Conservation (phyloP, 2,797 vertebrate genomes). For the Microctenopoma steveboyesi region DNA sequence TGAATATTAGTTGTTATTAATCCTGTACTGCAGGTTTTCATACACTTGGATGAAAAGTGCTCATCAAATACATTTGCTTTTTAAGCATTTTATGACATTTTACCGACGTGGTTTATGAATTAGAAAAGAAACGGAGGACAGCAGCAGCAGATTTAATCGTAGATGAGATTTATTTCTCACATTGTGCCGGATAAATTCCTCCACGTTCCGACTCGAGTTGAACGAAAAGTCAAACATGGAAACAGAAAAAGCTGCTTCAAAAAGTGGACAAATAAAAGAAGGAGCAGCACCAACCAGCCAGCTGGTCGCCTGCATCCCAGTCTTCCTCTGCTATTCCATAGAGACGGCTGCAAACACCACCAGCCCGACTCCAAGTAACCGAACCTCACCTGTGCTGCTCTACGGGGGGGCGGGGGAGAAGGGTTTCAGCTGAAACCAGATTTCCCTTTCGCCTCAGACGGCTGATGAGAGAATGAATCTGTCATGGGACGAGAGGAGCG, state of each 20-base stretch:
- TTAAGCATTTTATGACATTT: background rate
- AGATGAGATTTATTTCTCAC: background rate
- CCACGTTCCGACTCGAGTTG: background rate
- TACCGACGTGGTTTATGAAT: too few relatives aligned
- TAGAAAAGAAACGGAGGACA: too few relatives aligned
- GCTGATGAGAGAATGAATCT: background rate
- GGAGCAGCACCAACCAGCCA: constrained; percentile 64
- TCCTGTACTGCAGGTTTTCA: too few relatives aligned
- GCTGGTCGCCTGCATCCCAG: constrained; percentile 51
- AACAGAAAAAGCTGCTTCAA: constrained; percentile 9
- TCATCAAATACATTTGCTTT: too few relatives aligned
- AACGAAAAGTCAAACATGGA: constrained; percentile 2
- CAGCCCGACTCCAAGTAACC: constrained; percentile 12
- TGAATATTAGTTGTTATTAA: background rate
- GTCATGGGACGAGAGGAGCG: background rate
- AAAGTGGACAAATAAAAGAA: background rate
- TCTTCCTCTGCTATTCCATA: too few relatives aligned
- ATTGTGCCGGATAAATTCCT: background rate
- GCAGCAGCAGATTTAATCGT: too few relatives aligned
- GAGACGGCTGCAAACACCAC: constrained; percentile 29
- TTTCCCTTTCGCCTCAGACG: background rate
- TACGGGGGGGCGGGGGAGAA: constrained; percentile 59
- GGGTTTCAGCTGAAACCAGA: background rate
- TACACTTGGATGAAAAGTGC: too few relatives aligned
- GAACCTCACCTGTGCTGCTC: constrained; percentile 18